phyloP scores from a whole-genome alignment of 2,888 invertebrate species.

The Parelbella ahira region DNA sequence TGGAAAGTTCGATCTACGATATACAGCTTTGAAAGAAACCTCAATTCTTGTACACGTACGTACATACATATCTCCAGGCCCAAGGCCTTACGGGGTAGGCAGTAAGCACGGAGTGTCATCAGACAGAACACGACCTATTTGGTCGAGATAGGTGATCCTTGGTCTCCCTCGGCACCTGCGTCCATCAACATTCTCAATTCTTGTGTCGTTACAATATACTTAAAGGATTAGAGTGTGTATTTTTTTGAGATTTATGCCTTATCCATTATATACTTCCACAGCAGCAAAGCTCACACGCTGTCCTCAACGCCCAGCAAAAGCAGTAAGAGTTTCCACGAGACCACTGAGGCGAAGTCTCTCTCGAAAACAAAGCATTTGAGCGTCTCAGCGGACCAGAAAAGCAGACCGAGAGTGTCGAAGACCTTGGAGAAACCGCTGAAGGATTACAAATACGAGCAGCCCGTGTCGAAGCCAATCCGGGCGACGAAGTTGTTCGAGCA shows the following conservation, averaged over 20 bases:
- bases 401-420: slow-evolving; percentile 34
- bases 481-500: slow-evolving; percentile 52
- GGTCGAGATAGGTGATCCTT: no score
- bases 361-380: slow-evolving; percentile 50
- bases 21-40: no score
- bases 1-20: no score
- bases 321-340: slow-evolving; percentile 57
- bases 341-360: slow-evolving; percentile 42
- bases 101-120: no score
- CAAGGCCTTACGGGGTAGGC: no score
- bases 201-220: no score
- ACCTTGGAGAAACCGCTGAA: slow-evolving; percentile 48
- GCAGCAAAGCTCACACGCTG: slow-evolving; percentile 48
- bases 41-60: no score
- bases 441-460: slow-evolving; percentile 59
- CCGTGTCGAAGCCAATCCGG: slow-evolving; percentile 52
- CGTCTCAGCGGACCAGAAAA: slow-evolving; percentile 59
- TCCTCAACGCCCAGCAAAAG: slow-evolving; percentile 45
- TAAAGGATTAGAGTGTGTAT: no score
- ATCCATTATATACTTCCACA: slow-evolving; percentile 31
- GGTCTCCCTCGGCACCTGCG: no score
- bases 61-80: no score
- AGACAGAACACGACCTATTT: no score
- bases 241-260: not conserved
- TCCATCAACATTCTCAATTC: no score